A percentile compares a stretch with the other conserved stretches of the same genome.
These are phyloP conservation scores for Saccostrea cuccullata DNA, from an alignment of 1,140 invertebrate genomes.

Conservation along the genomic window DNA sequence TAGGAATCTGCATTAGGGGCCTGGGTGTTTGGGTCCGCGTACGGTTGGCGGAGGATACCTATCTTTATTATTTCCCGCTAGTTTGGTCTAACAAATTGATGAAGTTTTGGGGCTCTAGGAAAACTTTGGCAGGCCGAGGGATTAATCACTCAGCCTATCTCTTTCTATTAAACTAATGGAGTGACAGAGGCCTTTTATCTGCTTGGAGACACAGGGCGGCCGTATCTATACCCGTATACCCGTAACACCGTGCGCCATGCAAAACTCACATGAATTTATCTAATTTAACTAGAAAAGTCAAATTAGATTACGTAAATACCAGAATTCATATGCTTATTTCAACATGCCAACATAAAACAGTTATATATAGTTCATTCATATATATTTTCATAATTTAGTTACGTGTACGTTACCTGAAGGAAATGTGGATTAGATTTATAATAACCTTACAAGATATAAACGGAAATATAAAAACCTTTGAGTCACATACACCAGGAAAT, in stretches of 20 bases:
- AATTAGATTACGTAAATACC: constrained; percentile 28
- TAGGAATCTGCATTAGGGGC: constrained; percentile 22
- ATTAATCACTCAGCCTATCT: constrained; percentile 41
- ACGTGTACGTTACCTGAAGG: background rate
- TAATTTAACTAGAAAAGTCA: background rate
- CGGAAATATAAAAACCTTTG: background rate
- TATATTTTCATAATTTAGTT: background rate
- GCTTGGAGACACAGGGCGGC: constrained; percentile 12
- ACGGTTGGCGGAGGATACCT: background rate
- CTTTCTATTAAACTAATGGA: constrained; percentile 22
- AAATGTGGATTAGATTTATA: background rate
- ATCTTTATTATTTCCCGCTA: constrained; percentile 28
- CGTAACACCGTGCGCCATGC: background rate
- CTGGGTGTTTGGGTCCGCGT: background rate
- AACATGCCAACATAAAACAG: no score
- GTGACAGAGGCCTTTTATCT: constrained; percentile 28
- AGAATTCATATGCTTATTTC: background rate
- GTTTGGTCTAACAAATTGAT: constrained; percentile 42
- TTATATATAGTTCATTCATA: background rate
- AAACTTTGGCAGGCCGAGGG: constrained; percentile 34
- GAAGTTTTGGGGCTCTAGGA: constrained; percentile 44
- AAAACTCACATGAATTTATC: background rate
- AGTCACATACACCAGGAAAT: background rate
- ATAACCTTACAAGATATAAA: background rate
- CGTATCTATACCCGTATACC: constrained; percentile 32